Evolutionary conservation across 2,113 vertebrate species (phyloP).

Genomic region (Noctilio leporinus): DNA sequence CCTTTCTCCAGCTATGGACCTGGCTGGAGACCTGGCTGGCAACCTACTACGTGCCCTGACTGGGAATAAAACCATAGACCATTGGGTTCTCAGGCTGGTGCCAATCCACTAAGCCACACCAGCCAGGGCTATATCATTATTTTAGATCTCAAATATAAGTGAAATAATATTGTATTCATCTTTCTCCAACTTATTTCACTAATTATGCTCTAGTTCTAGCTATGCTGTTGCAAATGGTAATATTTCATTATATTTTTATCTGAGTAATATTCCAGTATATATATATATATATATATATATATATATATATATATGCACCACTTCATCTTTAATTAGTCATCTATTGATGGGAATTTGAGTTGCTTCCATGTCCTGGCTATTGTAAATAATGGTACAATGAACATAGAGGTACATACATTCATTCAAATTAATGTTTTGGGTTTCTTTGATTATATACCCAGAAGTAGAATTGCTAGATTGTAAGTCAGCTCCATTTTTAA

Average conservation of each 20-base stretch:
- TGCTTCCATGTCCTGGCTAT: neutral
- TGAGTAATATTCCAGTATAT: neutral
- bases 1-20: too few relatives aligned
- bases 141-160: neutral
- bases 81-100: too few relatives aligned
- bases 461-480: neutral
- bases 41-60: too few relatives aligned
- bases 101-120: too few relatives aligned
- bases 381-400: neutral
- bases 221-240: neutral
- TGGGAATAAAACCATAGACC: too few relatives aligned
- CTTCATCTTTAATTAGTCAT: neutral
- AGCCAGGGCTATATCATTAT: too few relatives aligned
- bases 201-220: neutral
- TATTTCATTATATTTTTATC: neutral
- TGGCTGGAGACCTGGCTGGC: too few relatives aligned
- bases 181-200: neutral
- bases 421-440: neutral
- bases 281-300: neutral
- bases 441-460: neutral
- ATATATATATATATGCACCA: neutral
- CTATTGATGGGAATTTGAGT: neutral
- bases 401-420: neutral
- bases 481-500: neutral
- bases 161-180: neutral